Base-by-base conservation (phyloP, 2,797 vertebrate genomes). In the Mus spretus region DNA sequence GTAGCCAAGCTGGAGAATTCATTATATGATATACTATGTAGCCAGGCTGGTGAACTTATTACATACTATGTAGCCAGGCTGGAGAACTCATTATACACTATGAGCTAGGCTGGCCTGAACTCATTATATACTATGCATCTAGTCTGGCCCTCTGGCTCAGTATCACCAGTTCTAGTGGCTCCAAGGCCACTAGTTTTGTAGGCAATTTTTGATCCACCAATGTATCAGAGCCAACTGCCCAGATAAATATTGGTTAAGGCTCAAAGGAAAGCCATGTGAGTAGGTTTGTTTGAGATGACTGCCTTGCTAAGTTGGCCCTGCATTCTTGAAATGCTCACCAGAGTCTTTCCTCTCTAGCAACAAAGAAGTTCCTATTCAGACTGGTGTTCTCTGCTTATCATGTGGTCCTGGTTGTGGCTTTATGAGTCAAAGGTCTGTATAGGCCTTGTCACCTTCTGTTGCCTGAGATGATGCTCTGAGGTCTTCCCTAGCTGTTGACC, bases 171-270 rank as follows among this genome's bases (percentile, higher is more conserved):
- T 47, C 22, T 90, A 14, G 22, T 31, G 47, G 37, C 4, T 67
- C 22, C 14, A 80, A 19, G 24, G 11, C 14, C 47, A 37, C 59
- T 53, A 67, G 34, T 20, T 79, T 65, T 53, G 44, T 50, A 90
- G 34, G 44, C 22, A n/a, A 37, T 17, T 65, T 90, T 79, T 67
- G 50, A 91, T 37, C 15, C 22, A 59, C 37, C 86, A 72, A 44
- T 80, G 9, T 53, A 40, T 44, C 37, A 31, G 26, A 34, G 75
- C 90, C 70, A 78, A 53, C 37, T 65, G 44, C 28, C 79, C 80
- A 75, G 85, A 78, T 95, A 91, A 78, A 96, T 90, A 59, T 81
- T 22, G 72, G 37, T 61, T n/a, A 87, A 31, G 53, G 74, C 50
- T 82, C 20, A 65, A 13, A 79, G 40, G 22, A 44, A 63, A 89